Base-by-base conservation (phyloP, 2,888 invertebrate species). In the Scaptomyza flava region DNA sequence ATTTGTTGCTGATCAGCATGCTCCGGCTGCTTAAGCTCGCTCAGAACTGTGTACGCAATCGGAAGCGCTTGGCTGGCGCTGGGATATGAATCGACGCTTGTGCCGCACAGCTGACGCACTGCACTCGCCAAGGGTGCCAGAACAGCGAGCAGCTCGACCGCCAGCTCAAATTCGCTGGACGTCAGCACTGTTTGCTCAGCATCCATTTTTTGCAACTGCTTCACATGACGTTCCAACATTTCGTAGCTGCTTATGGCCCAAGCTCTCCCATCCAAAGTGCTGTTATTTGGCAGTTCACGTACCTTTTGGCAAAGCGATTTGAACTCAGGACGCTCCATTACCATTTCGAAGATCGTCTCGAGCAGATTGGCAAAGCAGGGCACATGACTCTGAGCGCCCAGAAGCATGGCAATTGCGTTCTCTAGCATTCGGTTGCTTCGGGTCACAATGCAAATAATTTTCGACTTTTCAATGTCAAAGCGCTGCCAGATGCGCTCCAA, bases 391-490 rank as follows among this genome's bases (percentile, higher is more conserved):
- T 68, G 77, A 3, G 38, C 56, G 3, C 80, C 79, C 14, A 79
- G 27, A 8, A 77, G 30, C 0, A 51, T 45, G 3, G 45, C 41
- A 0, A 68, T 46, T 1, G 72, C 77, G 8, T 61, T 60, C 34
- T 80, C 75, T 12, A 79, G 23, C 38, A 77, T 27, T 5, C 54
- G 53, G n/a, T 36, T 62, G 31, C 53, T 57, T 3, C 31, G 34
- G 4, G 48, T 75, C 4, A 80, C 79, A 11, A 80, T 50, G 38
- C 79, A 77, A 8, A 48, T 43, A 5, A 79, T 67, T 38, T 72
- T 77, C 0, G 80, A 65, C 43, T 79, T 80, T 4, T 62, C 46
- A 7, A 79, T 80, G 31, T 72, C 75, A 7, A 77, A 79, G 5
- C 75, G 66, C 11, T 72, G 62, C 30, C 74, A 79, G 7, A 68